These are phyloP conservation scores for Pionites leucogaster DNA, from an alignment of 2,113 vertebrate species.

Conservation along the genomic window DNA sequence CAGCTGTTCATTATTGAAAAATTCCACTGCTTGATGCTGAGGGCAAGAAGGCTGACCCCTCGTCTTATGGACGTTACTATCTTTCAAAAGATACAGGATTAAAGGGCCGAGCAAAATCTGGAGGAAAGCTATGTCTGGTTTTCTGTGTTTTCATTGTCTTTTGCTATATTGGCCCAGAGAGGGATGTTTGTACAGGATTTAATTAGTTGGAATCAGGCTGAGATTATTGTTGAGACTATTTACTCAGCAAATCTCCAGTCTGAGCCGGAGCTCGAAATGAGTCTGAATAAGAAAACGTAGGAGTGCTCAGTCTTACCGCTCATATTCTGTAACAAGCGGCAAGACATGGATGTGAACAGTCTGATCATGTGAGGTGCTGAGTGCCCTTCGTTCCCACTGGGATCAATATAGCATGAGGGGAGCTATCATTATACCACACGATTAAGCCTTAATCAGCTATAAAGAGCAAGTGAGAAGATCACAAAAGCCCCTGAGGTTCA, in stretches of 20 bases:
- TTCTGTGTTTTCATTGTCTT: constrained; percentile 81
- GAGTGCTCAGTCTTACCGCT: constrained; percentile 26
- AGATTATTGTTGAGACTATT: constrained; percentile 92
- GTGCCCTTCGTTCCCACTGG: constrained; percentile 11
- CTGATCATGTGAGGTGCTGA: neutral
- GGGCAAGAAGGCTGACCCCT: constrained; percentile 87
- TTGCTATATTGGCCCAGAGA: constrained; percentile 83
- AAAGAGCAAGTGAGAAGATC: neutral
- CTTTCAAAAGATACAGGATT: constrained; percentile 95
- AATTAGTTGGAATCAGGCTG: constrained; percentile 93
- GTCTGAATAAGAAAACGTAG: constrained; percentile 73
- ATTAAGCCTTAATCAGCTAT: neutral
- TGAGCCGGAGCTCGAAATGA: constrained; percentile 85
- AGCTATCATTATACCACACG: neutral
- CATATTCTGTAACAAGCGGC: constrained; percentile 30
- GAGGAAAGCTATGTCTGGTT: constrained; percentile 81
- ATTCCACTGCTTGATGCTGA: constrained; percentile 91
- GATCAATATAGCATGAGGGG: neutral
- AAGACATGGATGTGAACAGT: neutral
- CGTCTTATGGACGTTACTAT: constrained; percentile 93
- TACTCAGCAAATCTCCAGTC: constrained; percentile 88
- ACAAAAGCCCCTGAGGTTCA: neutral
- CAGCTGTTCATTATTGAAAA: constrained; percentile 99
- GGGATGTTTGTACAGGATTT: constrained; percentile 97
- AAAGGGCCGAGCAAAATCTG: constrained; percentile 86